Percentiles rank a stretch among this genome's conserved stretches.
Conservation (phyloP, 2,888 invertebrate genomes). For the Deroplatys truncata region DNA sequence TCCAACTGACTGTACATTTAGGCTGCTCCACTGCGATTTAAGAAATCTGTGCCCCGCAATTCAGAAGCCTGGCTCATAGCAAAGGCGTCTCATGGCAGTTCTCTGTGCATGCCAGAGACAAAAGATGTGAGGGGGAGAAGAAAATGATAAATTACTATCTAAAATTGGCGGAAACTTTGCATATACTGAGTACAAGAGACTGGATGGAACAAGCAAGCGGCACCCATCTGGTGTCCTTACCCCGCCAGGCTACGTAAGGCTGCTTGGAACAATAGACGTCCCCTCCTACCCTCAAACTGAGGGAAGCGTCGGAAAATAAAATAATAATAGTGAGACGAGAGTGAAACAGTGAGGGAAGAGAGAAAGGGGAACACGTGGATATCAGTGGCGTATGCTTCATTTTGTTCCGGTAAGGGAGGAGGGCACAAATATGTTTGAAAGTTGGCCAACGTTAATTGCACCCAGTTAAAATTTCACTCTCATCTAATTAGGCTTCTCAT, state of each 20-base stretch:
- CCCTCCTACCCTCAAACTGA: neutral
- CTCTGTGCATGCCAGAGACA: neutral
- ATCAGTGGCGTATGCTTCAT: neutral
- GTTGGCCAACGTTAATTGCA: neutral
- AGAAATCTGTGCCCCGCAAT: neutral
- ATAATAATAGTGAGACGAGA: neutral
- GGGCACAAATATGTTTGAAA: neutral
- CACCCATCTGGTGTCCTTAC: neutral
- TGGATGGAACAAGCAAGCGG: neutral
- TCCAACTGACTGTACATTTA: neutral
- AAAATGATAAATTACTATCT: constrained; percentile 23
- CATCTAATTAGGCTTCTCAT: neutral
- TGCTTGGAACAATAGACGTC: neutral
- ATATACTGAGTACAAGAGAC: constrained; percentile 16
- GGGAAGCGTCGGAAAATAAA: neutral
- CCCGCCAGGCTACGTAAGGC: neutral
- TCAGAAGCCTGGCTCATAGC: neutral
- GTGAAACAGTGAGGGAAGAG: neutral
- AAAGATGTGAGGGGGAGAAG: neutral
- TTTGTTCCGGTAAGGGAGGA: neutral
- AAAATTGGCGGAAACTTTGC: constrained; percentile 18
- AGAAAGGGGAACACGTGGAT: neutral
- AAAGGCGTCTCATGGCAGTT: neutral
- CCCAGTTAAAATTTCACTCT: neutral
- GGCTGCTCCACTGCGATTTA: neutral